These are phyloP conservation scores for Nycticorax nycticorax DNA, from an alignment of 2,113 vertebrate genomes.

Conservation along the genomic window DNA sequence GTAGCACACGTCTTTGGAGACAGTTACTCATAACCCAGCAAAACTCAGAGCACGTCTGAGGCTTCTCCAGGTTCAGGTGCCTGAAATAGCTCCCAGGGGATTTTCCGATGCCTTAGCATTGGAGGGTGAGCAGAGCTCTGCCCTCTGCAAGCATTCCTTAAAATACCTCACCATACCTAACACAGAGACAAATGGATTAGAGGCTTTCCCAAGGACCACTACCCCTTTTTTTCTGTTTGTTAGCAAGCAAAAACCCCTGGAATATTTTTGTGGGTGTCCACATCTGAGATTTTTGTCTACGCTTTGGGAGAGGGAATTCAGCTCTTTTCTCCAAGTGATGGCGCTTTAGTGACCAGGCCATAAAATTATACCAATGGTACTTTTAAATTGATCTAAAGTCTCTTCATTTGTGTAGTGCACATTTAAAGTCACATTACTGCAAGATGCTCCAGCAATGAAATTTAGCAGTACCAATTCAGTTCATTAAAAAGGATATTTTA, in stretches of 20 bases:
- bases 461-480: slow-evolving; percentile 43
- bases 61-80: background rate
- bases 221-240: background rate
- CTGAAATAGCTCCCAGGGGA: background rate
- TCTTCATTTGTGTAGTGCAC: slow-evolving; percentile 33
- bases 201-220: background rate
- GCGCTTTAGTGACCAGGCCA: slow-evolving; percentile 15
- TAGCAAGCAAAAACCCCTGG: background rate
- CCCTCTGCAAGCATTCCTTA: background rate
- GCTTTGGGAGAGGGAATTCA: background rate
- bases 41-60: background rate
- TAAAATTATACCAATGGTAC: slow-evolving; percentile 38
- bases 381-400: slow-evolving; percentile 53
- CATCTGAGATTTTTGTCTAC: background rate
- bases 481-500: slow-evolving; percentile 58
- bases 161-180: background rate
- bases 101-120: background rate
- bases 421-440: slow-evolving; percentile 43
- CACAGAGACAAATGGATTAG: background rate
- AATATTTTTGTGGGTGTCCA: background rate
- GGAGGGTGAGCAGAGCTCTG: background rate
- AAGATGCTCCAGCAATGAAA: slow-evolving; percentile 49
- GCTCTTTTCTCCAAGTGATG: slow-evolving; percentile 4
- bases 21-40: background rate
- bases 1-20: background rate